phyloP scores from a whole-genome alignment of 2,888 invertebrate genomes.

The Gortyna flavago region DNA sequence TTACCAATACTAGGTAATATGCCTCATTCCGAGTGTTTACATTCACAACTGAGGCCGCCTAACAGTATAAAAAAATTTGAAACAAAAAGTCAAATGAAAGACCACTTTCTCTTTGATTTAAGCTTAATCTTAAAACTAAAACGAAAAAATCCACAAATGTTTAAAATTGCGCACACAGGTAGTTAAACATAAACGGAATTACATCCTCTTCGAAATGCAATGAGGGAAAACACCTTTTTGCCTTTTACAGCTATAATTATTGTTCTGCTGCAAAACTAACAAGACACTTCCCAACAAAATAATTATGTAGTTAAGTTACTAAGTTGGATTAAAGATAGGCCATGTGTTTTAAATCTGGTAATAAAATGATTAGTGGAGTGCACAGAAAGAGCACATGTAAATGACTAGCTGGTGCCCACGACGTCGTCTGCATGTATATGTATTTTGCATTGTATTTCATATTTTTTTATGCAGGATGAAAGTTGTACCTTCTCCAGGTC shows the following conservation, averaged over 20 bases:
- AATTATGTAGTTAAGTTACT: neutral
- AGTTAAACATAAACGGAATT: constrained; percentile 4
- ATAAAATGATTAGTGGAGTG: neutral
- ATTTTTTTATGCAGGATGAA: neutral
- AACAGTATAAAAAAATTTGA: neutral
- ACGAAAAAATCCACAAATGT: neutral
- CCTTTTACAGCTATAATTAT: constrained; percentile 16
- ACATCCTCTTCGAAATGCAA: constrained; percentile 20
- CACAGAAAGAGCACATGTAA: neutral
- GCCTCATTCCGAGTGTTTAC: neutral
- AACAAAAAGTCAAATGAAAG: neutral
- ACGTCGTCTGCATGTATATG: neutral
- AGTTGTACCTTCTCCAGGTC: neutral
- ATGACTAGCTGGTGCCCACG: neutral
- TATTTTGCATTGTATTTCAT: neutral
- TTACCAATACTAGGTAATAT: neutral
- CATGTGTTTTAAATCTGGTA: neutral
- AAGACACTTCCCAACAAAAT: constrained; percentile 4
- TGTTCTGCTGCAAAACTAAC: constrained; percentile 13
- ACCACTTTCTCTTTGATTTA: constrained; percentile 13
- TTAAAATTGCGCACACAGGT: neutral
- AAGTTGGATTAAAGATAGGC: neutral
- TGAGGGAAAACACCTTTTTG: constrained; percentile 22
- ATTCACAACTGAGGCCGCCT: neutral
- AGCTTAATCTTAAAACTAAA: neutral